Conservation (phyloP, 1,140 invertebrate species). For the Stegodyphus mimosarum region DNA sequence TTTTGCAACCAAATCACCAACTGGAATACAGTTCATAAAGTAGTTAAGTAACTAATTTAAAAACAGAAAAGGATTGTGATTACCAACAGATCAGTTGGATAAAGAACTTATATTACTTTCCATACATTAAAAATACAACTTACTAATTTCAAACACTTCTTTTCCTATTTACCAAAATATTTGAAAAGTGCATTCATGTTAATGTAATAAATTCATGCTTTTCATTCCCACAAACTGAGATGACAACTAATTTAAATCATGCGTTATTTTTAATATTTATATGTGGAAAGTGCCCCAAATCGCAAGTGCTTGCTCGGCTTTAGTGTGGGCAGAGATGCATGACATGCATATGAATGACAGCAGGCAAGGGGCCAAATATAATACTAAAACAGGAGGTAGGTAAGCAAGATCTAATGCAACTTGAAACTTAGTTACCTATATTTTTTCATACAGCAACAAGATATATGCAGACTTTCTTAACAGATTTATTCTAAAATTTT, state of each 20-base stretch:
- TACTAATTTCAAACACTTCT: slow-evolving; percentile 24
- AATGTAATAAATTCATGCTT: slow-evolving; percentile 46
- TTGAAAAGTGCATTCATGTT: slow-evolving; percentile 44
- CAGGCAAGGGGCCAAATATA: slow-evolving; percentile 49
- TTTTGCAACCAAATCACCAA: slow-evolving; percentile 55
- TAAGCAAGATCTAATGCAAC: slow-evolving; percentile 57
- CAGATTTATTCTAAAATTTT: neutral
- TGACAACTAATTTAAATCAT: slow-evolving; percentile 38
- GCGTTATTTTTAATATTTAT: slow-evolving; percentile 15
- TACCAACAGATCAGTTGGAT: slow-evolving; percentile 40
- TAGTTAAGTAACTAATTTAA: neutral
- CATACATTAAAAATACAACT: slow-evolving; percentile 38
- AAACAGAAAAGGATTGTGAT: slow-evolving; percentile 11
- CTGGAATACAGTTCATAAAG: slow-evolving; percentile 23
- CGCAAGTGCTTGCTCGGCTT: slow-evolving; percentile 60
- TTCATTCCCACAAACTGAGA: slow-evolving; percentile 58
- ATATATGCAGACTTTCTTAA: slow-evolving; percentile 33
- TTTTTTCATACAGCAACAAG: slow-evolving; percentile 43
- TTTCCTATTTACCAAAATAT: slow-evolving; percentile 42
- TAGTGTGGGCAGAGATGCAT: slow-evolving; percentile 56
- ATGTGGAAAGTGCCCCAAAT: slow-evolving; percentile 52
- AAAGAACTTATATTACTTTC: slow-evolving; percentile 18
- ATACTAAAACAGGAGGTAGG: slow-evolving; percentile 31
- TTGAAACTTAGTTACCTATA: slow-evolving; percentile 37
- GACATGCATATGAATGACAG: slow-evolving; percentile 37